A percentile compares a stretch with the other conserved stretches of the same genome.
Conservation (phyloP, 1,140 invertebrate species). For the Brachionus plicatilis region DNA sequence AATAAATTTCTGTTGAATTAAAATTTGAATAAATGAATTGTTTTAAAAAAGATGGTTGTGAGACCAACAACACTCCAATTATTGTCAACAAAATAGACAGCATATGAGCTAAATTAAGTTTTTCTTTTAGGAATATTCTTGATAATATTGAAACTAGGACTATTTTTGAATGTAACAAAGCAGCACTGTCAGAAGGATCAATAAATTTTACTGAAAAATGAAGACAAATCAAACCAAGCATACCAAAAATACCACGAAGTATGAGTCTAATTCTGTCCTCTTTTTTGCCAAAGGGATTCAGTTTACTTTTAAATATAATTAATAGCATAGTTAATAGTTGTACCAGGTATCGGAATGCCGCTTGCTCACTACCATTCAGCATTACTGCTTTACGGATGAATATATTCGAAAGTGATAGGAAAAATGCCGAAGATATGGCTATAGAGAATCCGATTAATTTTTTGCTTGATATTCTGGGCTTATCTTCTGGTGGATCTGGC, state of each 20-base stretch:
- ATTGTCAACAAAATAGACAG: neutral
- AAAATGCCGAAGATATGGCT: neutral
- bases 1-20: neutral
- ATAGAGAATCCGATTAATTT: conserved; percentile 1
- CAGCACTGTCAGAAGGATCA: conserved; percentile 8
- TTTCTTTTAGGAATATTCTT: conserved; percentile 36
- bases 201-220: conserved; percentile 33
- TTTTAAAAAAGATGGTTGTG: conserved; percentile 19
- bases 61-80: conserved; percentile 12
- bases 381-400: neutral
- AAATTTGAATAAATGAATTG: neutral
- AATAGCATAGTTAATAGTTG: conserved; percentile 5
- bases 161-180: conserved; percentile 27
- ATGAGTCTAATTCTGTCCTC: neutral
- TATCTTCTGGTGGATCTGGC: neutral
- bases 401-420: neutral
- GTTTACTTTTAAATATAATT: neutral
- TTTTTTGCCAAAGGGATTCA: conserved; percentile 20
- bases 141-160: conserved; percentile 3
- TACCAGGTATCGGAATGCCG: neutral
- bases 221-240: neutral
- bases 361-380: conserved; percentile 19
- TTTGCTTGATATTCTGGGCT: neutral
- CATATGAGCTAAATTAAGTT: conserved; percentile 1
- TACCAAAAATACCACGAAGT: conserved; percentile 12